Base-by-base conservation (phyloP, 2,797 vertebrate genomes). In the Uromys caudimaculatus region DNA sequence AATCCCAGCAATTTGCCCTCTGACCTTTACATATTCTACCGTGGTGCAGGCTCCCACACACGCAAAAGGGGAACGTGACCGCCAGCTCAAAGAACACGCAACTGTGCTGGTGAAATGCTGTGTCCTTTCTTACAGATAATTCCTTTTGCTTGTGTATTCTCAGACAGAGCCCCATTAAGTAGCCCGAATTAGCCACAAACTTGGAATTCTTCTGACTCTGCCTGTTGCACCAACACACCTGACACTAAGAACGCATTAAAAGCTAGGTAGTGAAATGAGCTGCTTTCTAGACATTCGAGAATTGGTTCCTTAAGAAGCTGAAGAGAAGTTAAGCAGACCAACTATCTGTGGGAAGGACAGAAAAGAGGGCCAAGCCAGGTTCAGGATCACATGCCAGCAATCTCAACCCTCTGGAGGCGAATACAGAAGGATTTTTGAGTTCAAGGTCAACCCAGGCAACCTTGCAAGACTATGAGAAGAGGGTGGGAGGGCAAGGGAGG, bases 241-340 rank as follows among this genome's bases (percentile, higher is more conserved):
- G 62, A 52, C 35, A 10, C 84, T 71, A 11, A 27, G 12, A 62
- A 64, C 41, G 27, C 38, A 19, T 10, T 27, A 62, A 94, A 60
- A 93, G 29, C 3, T 54, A 60, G 12, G 77, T 62, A 9, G 81
- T 56, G 27, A 93, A 78, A 67, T 16, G 10, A 50, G 62, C 44
- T 91, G 10, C 93, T 75, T 91, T 96, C 41, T 73, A 90, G 82
- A 32, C 87, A 94, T 86, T 84, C 8, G 41, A 10, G 91, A 38
- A 89, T 73, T 41, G 35, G 1, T 95, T 93, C 27, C 85, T 90
- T 89, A 67, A 14, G 89, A 89, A 95, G 83, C 44, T 38, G 4
- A 71, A 87, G 50, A 90, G 77, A 93, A 67, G 3, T 92, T 38
- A 79, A 73, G 29, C 47, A 87, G 9, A 90, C 71, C 21, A 78